Evolutionary conservation across 2,888 invertebrate genomes (phyloP).

Genomic region (Eupithecia vulgata): DNA sequence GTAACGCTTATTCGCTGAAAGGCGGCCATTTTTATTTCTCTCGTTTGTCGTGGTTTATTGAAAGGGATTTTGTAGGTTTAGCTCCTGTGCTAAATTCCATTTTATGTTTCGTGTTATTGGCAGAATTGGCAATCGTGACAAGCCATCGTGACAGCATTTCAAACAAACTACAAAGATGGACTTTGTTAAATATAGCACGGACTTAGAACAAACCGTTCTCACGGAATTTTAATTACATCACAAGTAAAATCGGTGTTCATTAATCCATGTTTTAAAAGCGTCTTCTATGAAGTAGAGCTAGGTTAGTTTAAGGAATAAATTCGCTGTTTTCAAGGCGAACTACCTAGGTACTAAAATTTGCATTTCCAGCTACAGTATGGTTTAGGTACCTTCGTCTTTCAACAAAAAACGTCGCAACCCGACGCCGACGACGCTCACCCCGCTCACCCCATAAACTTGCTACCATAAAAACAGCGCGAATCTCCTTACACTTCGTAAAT

Average conservation of each 20-base stretch:
- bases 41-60: slow-evolving; percentile 70
- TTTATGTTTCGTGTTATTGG: slow-evolving; percentile 3
- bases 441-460: not conserved
- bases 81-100: slow-evolving; percentile 40
- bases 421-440: too few relatives aligned
- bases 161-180: not conserved
- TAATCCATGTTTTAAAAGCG: not conserved
- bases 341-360: not conserved
- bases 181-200: too few relatives aligned
- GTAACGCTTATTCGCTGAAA: slow-evolving; percentile 80
- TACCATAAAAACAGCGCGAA: slow-evolving; percentile 72
- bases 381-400: not conserved
- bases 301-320: not conserved
- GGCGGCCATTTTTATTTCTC: slow-evolving; percentile 77
- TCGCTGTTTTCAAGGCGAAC: not conserved
- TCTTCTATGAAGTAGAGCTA: not conserved
- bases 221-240: not conserved
- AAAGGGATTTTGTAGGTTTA: slow-evolving; percentile 45
- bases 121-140: not conserved
- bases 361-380: not conserved
- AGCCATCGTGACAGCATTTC: not conserved
- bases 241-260: not conserved
- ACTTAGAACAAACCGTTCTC: not conserved
- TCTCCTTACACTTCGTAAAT: slow-evolving; percentile 78
- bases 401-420: not conserved